phyloP scores from a whole-genome alignment of 23 tunicate species.

The Ciona savignyi region DNA sequence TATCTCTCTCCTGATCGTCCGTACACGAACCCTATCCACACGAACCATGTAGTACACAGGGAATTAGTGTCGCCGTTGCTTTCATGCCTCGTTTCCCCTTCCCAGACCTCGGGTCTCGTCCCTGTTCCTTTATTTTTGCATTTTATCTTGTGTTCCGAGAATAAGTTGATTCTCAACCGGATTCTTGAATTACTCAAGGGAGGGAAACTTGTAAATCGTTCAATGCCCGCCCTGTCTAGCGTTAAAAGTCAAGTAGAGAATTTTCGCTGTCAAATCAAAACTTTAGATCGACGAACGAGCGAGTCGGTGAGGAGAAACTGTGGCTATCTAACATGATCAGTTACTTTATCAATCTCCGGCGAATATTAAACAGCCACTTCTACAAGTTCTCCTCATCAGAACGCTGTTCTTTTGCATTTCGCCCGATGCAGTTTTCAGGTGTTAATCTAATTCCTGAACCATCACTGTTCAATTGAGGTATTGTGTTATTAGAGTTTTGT shows the following conservation, averaged over 20 bases:
- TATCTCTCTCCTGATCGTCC: not conserved
- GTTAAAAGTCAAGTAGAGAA: not conserved
- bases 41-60: not conserved
- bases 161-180: not conserved
- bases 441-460: too few species aligned
- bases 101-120: not conserved
- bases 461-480: too few species aligned
- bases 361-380: not conserved
- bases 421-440: too few species aligned
- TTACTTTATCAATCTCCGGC: not conserved
- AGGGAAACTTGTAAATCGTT: not conserved
- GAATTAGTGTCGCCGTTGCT: not conserved
- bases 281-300: too few species aligned
- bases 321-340: not conserved
- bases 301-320: not conserved
- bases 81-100: not conserved
- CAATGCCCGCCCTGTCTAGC: too few species aligned
- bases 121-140: not conserved
- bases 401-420: too few species aligned
- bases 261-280: too few species aligned
- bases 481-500: too few species aligned
- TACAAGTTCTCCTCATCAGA: not conserved
- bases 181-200: not conserved
- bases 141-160: not conserved
- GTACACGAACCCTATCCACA: not conserved